phyloP scores from a whole-genome alignment of 2,113 vertebrate species.

The human (Homo sapiens) region GRCh38 chr16:66559501-66560000 shows the following conservation, averaged over 20 bases:
- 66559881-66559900: slow-evolving; percentile 22
- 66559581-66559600: background rate
- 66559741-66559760: background rate
- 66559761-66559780: background rate
- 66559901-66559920: slow-evolving; percentile 5
- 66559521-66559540: background rate
- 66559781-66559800: background rate
- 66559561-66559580: background rate
- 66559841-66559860: background rate
- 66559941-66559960: background rate
- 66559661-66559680: background rate
- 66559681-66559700: background rate
- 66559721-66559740: background rate
- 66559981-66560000: background rate
- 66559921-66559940: background rate
- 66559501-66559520: background rate
- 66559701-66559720: background rate
- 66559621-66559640: background rate
- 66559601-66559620: slow-evolving; percentile 13
- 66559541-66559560: background rate
- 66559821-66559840: background rate
- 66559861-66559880: slow-evolving; percentile 28
- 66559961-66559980: background rate
- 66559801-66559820: background rate
- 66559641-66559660: slow-evolving; percentile 10